Percentiles rank a stretch among this genome's conserved stretches.
Conservation (phyloP, 2,888 invertebrate species). For the Epirrhoe tristata region DNA sequence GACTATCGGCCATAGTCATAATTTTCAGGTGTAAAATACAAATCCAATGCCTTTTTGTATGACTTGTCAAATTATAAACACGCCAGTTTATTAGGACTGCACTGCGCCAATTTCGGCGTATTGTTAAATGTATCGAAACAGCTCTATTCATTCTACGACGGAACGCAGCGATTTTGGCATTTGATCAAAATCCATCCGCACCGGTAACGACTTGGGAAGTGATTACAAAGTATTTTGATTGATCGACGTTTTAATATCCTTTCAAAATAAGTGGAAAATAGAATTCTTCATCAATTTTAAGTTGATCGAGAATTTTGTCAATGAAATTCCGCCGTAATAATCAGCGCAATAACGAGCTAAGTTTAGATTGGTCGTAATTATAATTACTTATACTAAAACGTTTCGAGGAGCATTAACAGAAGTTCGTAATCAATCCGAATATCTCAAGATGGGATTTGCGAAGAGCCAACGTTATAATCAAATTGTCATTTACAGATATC, state of each 20-base stretch:
- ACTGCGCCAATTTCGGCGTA: conserved; percentile 45
- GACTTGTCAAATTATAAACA: conserved; percentile 40
- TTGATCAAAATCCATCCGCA: conserved; percentile 42
- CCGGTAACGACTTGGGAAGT: conserved; percentile 37
- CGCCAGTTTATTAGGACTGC: conserved; percentile 46
- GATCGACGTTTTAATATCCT: conserved; percentile 48
- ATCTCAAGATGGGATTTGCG: conserved; percentile 23
- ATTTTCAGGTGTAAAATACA: conserved; percentile 4
- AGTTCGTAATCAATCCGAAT: conserved; percentile 34
- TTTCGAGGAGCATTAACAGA: conserved; percentile 33
- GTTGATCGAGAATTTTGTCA: conserved; percentile 41
- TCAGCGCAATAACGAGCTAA: conserved; percentile 45
- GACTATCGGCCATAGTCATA: background rate
- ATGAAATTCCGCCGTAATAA: conserved; percentile 42
- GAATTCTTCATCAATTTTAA: conserved; percentile 44
- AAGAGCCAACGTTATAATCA: conserved; percentile 29
- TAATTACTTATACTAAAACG: conserved; percentile 39
- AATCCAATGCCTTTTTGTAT: conserved; percentile 17
- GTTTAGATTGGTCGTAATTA: conserved; percentile 45
- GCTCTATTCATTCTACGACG: conserved; percentile 35
- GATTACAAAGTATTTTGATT: conserved; percentile 41
- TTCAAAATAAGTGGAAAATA: conserved; percentile 42
- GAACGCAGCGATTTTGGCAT: conserved; percentile 44
- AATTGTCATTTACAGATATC: conserved; percentile 31
- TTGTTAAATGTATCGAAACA: conserved; percentile 43